Evolutionary conservation across 2,888 invertebrate genomes (phyloP).

Genomic region (Andrena haemorrhoa): DNA sequence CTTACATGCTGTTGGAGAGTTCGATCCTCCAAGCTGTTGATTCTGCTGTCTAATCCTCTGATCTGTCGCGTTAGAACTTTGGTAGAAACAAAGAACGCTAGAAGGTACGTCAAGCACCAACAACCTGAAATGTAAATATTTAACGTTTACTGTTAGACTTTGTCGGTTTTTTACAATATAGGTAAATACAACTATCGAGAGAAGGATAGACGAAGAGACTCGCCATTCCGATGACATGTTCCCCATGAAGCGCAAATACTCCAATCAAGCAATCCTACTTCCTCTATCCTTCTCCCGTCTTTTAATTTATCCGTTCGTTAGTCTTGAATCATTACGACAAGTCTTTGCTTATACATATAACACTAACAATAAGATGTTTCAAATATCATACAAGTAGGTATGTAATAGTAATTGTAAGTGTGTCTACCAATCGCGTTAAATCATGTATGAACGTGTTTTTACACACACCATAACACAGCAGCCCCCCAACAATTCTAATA

Average conservation of each 20-base stretch:
- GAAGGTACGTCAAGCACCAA: conserved; percentile 69
- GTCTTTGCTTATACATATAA: background rate
- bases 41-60: conserved; percentile 68
- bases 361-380: background rate
- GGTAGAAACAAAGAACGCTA: conserved; percentile 31
- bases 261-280: conserved; percentile 75
- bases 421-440: conserved; percentile 27
- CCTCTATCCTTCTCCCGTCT: conserved; percentile 84
- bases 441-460: conserved; percentile 73
- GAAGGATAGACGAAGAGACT: conserved; percentile 85
- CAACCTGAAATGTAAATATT: conserved; percentile 74
- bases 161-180: conserved; percentile 16
- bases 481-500: background rate
- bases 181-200: conserved; percentile 79
- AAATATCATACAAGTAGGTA: background rate
- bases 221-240: conserved; percentile 80
- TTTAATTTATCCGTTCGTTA: conserved; percentile 49
- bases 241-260: conserved; percentile 74
- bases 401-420: background rate
- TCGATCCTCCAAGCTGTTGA: conserved; percentile 74
- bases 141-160: conserved; percentile 12
- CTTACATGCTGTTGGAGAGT: conserved; percentile 68
- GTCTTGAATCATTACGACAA: conserved; percentile 29
- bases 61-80: conserved; percentile 11
- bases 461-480: conserved; percentile 24